Percentiles rank a stretch among this genome's conserved stretches.
Conservation (phyloP, 2,888 invertebrate genomes). For the Ophion costatus region DNA sequence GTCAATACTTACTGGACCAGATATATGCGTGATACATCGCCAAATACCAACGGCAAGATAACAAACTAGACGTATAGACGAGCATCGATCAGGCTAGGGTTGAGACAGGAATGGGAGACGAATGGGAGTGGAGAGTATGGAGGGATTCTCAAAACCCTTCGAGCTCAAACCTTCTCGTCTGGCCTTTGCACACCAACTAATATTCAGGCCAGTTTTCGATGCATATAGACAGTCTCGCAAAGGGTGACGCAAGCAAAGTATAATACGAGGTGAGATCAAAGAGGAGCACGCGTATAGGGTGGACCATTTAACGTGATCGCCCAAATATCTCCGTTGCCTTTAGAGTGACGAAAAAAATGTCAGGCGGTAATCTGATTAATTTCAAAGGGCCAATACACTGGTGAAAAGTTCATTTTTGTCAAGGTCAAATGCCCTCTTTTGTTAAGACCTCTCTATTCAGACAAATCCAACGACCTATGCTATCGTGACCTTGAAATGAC, state of each 20-base stretch:
- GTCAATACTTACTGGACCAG: neutral
- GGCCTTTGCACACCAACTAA: conserved; percentile 32
- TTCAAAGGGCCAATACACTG: too few species aligned
- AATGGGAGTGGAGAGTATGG: neutral
- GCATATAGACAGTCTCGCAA: conserved; percentile 23
- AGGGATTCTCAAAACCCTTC: conserved; percentile 62
- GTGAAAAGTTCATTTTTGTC: too few species aligned
- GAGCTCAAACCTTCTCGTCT: neutral
- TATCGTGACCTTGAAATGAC: too few species aligned
- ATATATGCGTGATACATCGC: conserved; percentile 14
- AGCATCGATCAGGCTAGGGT: conserved; percentile 70
- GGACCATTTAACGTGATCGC: too few species aligned
- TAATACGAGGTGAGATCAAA: neutral
- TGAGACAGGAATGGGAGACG: conserved; percentile 27
- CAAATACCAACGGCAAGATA: conserved; percentile 40
- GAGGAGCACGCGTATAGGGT: conserved; percentile 27
- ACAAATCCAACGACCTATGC: too few species aligned
- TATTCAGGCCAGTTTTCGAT: conserved; percentile 4
- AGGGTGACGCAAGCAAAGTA: conserved; percentile 14
- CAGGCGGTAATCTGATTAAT: too few species aligned
- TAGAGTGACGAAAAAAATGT: too few species aligned
- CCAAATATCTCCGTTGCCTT: too few species aligned
- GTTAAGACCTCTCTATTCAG: too few species aligned
- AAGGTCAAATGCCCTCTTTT: too few species aligned
- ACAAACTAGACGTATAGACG: conserved; percentile 67